Percentiles rank a stretch among this genome's conserved stretches.
Conservation (phyloP, 2,888 invertebrate genomes). For the Polietes domitor region DNA sequence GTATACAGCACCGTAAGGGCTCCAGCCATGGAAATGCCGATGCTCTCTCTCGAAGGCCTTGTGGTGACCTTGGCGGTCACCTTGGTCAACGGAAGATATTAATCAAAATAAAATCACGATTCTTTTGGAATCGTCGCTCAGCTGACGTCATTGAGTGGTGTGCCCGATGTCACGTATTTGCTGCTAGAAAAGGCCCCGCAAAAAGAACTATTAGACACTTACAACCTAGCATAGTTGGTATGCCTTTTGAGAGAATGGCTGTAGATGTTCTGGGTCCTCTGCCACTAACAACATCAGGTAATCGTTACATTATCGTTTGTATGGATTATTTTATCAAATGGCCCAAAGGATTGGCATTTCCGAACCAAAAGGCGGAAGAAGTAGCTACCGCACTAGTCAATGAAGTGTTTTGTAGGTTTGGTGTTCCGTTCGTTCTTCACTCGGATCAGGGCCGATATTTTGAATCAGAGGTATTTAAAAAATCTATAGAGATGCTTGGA, state of each 20-base stretch:
- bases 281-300: too few species aligned
- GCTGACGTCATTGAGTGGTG: too few species aligned
- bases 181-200: background rate
- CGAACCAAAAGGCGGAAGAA: slow-evolving; percentile 47
- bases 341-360: slow-evolving; percentile 47
- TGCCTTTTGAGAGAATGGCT: background rate
- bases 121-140: background rate
- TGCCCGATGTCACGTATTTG: background rate
- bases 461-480: slow-evolving; percentile 53
- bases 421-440: slow-evolving; percentile 57
- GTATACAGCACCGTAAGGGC: slow-evolving; percentile 36
- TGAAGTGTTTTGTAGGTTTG: slow-evolving; percentile 56
- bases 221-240: background rate
- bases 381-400: slow-evolving; percentile 43
- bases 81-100: background rate
- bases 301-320: too few species aligned
- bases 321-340: slow-evolving; percentile 61
- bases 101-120: background rate
- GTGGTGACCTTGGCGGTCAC: background rate
- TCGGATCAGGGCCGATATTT: slow-evolving; percentile 61
- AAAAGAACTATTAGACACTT: background rate
- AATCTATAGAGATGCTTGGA: slow-evolving; percentile 52
- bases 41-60: background rate
- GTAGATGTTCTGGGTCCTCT: background rate
- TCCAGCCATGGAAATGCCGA: slow-evolving; percentile 22